These are phyloP conservation scores for Cyaniris semiargus DNA, from an alignment of 2,888 invertebrate species.

Conservation along the genomic window DNA sequence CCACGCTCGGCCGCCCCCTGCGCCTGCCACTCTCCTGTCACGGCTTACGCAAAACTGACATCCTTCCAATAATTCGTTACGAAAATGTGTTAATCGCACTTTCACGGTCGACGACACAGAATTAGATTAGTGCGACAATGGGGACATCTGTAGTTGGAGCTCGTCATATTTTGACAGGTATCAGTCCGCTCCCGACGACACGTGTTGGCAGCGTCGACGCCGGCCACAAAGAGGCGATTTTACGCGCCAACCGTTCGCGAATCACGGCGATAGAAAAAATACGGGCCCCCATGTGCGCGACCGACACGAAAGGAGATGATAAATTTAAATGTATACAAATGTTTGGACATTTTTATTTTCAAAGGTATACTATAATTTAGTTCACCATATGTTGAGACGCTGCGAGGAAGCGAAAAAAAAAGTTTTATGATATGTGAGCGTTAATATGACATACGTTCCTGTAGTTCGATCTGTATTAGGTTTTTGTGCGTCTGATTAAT, in stretches of 20 bases:
- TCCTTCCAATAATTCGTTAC: slow-evolving; percentile 77
- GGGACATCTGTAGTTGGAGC: slow-evolving; percentile 72
- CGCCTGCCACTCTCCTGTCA: slow-evolving; percentile 78
- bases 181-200: slow-evolving; percentile 74
- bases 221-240: slow-evolving; percentile 71
- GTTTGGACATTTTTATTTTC: slow-evolving; percentile 81
- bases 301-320: slow-evolving; percentile 74
- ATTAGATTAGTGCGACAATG: slow-evolving; percentile 78
- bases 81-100: slow-evolving; percentile 80
- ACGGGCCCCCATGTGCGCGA: slow-evolving; percentile 68
- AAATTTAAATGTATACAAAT: slow-evolving; percentile 81
- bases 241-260: slow-evolving; percentile 79
- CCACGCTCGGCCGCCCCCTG: slow-evolving; percentile 47
- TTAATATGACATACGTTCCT: slow-evolving; percentile 65
- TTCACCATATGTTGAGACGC: slow-evolving; percentile 76
- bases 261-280: slow-evolving; percentile 49
- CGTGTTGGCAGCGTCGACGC: slow-evolving; percentile 58
- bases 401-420: slow-evolving; percentile 76
- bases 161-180: slow-evolving; percentile 81
- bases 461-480: slow-evolving; percentile 50
- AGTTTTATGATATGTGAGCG: slow-evolving; percentile 74
- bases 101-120: slow-evolving; percentile 72
- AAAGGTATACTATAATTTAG: slow-evolving; percentile 78
- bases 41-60: slow-evolving; percentile 79
- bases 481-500: slow-evolving; percentile 59